A percentile compares a stretch with the other conserved stretches of the same genome.
Conservation (phyloP, 2,797 vertebrate genomes). For the Loriculus beryllinus region DNA sequence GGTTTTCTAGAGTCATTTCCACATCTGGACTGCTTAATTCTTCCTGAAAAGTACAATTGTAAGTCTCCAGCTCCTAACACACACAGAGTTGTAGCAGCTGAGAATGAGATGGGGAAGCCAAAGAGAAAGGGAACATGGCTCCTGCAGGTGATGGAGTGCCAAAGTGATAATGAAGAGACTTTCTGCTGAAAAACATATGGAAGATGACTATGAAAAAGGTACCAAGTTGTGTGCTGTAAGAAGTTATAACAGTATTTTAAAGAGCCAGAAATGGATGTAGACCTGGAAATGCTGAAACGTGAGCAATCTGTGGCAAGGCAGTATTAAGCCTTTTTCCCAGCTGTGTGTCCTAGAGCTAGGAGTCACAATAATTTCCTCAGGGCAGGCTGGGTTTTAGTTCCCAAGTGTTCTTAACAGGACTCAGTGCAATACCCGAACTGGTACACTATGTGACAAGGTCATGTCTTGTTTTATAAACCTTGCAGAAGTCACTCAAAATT, state of each 20-base stretch:
- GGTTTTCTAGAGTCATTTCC: background rate
- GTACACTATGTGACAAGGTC: background rate
- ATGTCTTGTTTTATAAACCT: background rate
- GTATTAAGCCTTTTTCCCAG: background rate
- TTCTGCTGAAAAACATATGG: background rate
- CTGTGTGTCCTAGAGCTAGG: background rate
- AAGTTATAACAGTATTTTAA: background rate
- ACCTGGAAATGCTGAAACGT: background rate
- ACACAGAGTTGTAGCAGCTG: background rate
- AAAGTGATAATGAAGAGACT: background rate
- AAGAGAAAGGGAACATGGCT: background rate
- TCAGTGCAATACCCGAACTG: background rate
- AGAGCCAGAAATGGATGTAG: background rate
- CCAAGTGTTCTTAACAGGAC: background rate
- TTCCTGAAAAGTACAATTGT: background rate
- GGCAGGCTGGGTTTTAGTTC: background rate
- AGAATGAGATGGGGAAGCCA: background rate
- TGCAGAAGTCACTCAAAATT: background rate
- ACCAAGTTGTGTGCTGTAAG: background rate
- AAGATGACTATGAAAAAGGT: background rate
- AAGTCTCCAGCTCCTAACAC: background rate
- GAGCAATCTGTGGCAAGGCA: background rate
- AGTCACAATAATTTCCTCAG: background rate
- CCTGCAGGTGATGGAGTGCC: background rate
- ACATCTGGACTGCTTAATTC: background rate